These are phyloP conservation scores for Acanthurus lineatus DNA, from an alignment of 2,797 vertebrate genomes.

Conservation along the genomic window DNA sequence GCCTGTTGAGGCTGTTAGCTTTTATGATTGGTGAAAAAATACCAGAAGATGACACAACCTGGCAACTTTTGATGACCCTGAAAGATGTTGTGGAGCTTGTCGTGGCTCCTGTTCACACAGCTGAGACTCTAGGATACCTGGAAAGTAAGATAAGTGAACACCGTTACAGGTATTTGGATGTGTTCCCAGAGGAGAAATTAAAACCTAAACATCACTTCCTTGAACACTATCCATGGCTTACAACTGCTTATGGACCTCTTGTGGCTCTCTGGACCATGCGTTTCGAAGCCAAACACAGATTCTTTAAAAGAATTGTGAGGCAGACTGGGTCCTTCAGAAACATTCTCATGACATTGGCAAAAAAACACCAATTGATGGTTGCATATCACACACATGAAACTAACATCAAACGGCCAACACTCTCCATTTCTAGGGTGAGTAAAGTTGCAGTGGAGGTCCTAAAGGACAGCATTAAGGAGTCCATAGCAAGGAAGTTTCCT, in stretches of 20 bases:
- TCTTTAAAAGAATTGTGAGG: constrained; percentile 43
- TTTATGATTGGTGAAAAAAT: constrained; percentile 49
- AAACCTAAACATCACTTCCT: background rate
- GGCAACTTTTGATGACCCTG: constrained; percentile 53
- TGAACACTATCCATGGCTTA: background rate
- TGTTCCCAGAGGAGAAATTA: background rate
- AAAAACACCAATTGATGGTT: background rate
- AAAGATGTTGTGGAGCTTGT: constrained; percentile 50
- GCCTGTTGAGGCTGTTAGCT: constrained; percentile 46
- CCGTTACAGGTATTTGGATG: background rate
- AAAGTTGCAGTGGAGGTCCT: constrained; percentile 29
- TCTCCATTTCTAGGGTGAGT: background rate
- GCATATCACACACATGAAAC: background rate
- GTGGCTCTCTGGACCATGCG: background rate
- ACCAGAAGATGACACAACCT: constrained; percentile 45
- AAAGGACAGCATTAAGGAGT: constrained; percentile 19
- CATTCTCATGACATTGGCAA: constrained; percentile 26
- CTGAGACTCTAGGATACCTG: constrained; percentile 41
- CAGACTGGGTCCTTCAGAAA: constrained; percentile 33
- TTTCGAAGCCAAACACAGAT: constrained; percentile 14
- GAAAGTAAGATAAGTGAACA: constrained; percentile 49
- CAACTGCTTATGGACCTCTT: background rate
- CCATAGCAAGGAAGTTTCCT: constrained; percentile 17
- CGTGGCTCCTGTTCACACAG: constrained; percentile 42
- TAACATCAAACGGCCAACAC: constrained; percentile 5